Conservation (phyloP, 2,113 vertebrate genomes). For the Semicossyphus pulcher region DNA sequence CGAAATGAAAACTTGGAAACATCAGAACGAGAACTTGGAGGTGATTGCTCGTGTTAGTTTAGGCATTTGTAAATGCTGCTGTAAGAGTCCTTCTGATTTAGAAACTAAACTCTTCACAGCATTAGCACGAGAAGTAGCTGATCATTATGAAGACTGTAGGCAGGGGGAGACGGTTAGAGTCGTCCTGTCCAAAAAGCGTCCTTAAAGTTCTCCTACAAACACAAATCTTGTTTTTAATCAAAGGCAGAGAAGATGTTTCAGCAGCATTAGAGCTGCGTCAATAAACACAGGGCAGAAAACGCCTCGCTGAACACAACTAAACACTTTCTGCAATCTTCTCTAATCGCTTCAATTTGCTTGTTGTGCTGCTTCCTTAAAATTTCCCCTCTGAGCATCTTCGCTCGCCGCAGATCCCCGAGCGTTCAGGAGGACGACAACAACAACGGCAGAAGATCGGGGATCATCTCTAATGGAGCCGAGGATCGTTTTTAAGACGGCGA, state of each 20-base stretch:
- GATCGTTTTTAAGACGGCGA: conserved; percentile 1
- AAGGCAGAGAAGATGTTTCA: not conserved
- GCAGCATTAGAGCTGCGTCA: not conserved
- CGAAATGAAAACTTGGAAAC: too few relatives aligned
- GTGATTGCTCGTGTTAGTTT: too few relatives aligned
- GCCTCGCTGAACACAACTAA: not conserved
- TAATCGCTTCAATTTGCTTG: conserved; percentile 45
- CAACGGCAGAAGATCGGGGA: not conserved
- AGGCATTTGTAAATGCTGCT: too few relatives aligned
- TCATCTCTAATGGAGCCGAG: conserved; percentile 6
- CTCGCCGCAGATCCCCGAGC: conserved; percentile 8
- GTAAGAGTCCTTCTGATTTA: too few relatives aligned
- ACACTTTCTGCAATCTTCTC: conserved; percentile 30
- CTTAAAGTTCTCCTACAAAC: not conserved
- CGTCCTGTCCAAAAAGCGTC: not conserved
- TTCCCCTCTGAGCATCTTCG: too few relatives aligned
- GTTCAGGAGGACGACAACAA: conserved; percentile 1
- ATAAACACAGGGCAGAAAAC: conserved; percentile 22
- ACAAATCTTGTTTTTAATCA: not conserved
- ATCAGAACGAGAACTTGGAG: too few relatives aligned
- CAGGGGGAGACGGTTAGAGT: not conserved
- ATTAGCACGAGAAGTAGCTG: too few relatives aligned
- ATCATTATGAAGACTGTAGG: not conserved
- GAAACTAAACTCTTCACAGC: too few relatives aligned
- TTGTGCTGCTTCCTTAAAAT: too few relatives aligned